Evolutionary conservation across 2,113 vertebrate species (phyloP).

Genomic region (Okapia johnstoni): DNA sequence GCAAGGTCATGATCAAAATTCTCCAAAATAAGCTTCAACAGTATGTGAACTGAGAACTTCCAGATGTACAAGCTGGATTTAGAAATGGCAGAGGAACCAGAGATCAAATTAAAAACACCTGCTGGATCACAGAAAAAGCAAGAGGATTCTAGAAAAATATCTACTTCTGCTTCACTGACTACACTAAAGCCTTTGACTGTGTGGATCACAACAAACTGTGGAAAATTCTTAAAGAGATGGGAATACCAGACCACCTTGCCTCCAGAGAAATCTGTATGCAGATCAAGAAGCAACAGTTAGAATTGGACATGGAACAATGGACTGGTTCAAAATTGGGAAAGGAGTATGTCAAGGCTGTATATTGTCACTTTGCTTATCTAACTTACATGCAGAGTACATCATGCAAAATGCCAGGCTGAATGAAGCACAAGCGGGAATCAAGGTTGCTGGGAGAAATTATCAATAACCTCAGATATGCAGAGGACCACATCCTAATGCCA

Average conservation of each 20-base stretch:
- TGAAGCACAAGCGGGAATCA: neutral
- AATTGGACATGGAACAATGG: neutral
- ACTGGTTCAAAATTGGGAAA: neutral
- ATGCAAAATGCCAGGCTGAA: neutral
- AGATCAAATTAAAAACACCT: neutral
- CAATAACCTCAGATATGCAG: neutral
- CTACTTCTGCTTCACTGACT: neutral
- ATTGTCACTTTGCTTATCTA: neutral
- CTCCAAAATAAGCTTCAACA: neutral
- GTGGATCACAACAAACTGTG: neutral
- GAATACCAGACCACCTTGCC: neutral
- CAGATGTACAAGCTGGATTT: neutral
- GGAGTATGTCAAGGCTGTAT: neutral
- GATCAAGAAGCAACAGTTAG: neutral
- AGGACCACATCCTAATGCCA: neutral
- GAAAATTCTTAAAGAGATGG: neutral
- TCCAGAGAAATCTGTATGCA: neutral
- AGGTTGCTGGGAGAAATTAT: neutral
- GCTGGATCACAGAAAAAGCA: neutral
- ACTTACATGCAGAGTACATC: neutral
- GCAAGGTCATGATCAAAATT: neutral
- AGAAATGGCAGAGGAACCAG: neutral
- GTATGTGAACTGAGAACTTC: neutral
- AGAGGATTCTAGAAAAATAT: neutral
- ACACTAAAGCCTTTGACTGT: neutral